Evolutionary conservation across 2,888 invertebrate species (phyloP), one percentile per base, ranked within the genome.

Genomic region (Halocaridina rubra): DNA sequence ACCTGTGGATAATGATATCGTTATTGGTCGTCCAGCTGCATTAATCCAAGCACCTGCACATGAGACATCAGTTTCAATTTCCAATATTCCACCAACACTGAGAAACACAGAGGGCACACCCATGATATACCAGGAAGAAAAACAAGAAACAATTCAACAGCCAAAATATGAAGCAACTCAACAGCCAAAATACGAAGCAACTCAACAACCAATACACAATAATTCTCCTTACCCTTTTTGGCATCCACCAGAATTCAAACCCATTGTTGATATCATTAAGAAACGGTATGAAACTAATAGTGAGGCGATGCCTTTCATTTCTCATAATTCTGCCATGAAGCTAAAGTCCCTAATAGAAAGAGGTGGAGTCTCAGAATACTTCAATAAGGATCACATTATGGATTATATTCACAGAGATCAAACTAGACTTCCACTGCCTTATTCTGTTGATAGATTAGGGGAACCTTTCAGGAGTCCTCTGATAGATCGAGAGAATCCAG

Each of bases 321-420:
- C 57, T 2, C 72, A 59, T 10, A 19, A n/a, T 29, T 84, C 82
- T 5, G 82, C 78, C 13, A 59, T 39, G 16, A 72, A 67, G 30
- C 72, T 84, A 4, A 77, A 84, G 30, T 57, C 78, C 4, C 61
- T 84, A 57, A 78, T 84, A 29, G 29, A 59, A n/a, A n/a, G 77
- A 2, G 82, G 78, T 7, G 61, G 72, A 27, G 46, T 78, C 16
- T 61, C 82, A 2, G 71, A 78, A 3, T 29, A 78, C 29, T 84
- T 84, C 64, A 33, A 29, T 22, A 78, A 74, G 3, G 72, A 78
- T 2, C 33, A 78, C 0, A 39, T 84, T 16, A 61, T 84, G 64
- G 30, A 84, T 1, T 30, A 69, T 32, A 61, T 84, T 8, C 57
- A 59, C 2, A 72, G 27, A 10, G 75, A 81, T 10, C 53, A 61